phyloP scores from a whole-genome alignment of 1,140 invertebrate species.

The Hesperophylax magnus region DNA sequence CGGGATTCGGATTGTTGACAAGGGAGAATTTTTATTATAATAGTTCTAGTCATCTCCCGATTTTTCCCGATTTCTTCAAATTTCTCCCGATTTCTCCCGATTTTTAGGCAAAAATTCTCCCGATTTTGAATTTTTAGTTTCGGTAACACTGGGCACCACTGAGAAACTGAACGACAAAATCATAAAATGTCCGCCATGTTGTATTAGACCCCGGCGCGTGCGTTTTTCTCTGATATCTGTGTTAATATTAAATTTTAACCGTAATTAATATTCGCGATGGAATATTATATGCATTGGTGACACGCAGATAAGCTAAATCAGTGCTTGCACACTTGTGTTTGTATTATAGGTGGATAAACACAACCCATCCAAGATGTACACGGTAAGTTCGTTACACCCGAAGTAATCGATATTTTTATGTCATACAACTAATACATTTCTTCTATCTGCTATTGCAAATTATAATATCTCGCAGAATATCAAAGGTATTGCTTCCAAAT shows the following conservation, averaged over 20 bases:
- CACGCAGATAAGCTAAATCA: neutral
- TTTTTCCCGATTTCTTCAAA: no score
- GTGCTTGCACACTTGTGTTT: neutral
- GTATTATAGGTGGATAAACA: neutral
- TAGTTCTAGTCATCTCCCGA: no score
- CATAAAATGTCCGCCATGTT: slow-evolving; percentile 29
- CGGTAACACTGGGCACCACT: no score
- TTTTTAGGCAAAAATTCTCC: no score
- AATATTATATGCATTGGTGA: neutral
- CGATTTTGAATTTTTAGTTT: no score
- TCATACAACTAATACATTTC: neutral
- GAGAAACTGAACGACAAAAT: neutral
- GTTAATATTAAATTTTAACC: neutral
- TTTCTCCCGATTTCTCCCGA: no score
- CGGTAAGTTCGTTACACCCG: neutral
- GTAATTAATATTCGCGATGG: neutral
- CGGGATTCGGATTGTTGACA: no score
- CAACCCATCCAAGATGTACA: slow-evolving; percentile 20
- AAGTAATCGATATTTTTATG: slow-evolving; percentile 30
- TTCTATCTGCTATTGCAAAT: neutral
- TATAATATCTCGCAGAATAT: neutral
- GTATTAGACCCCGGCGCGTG: slow-evolving; percentile 22
- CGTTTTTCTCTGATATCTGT: neutral
- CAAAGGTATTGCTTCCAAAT: neutral
- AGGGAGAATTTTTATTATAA: no score